These are phyloP conservation scores for Aegotheles bennettii DNA, from an alignment of 2,113 vertebrate genomes.

Conservation along the genomic window DNA sequence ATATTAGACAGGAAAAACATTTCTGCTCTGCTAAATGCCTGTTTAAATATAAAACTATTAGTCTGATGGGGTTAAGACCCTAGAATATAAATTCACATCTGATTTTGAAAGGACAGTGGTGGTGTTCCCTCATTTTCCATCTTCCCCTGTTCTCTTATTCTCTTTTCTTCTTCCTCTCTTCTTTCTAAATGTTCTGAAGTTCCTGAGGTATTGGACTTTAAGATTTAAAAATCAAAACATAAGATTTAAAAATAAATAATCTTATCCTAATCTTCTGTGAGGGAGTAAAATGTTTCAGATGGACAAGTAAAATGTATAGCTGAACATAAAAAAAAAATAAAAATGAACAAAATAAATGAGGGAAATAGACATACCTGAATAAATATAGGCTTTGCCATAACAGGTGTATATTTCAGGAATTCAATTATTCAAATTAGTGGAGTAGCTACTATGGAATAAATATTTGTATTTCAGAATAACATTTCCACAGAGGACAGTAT, in stretches of 20 bases:
- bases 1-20: not conserved
- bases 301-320: not conserved
- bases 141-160: not conserved
- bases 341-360: not conserved
- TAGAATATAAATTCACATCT: not conserved
- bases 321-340: not conserved
- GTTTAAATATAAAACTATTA: slow-evolving; percentile 32
- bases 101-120: not conserved
- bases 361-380: not conserved
- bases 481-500: not conserved
- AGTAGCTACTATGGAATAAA: not conserved
- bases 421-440: not conserved
- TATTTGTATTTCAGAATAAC: not conserved
- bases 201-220: not conserved
- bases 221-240: not conserved
- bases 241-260: not conserved
- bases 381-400: not conserved
- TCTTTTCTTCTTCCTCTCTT: not conserved
- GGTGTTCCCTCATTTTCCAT: not conserved
- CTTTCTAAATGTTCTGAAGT: not conserved
- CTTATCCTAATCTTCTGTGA: not conserved
- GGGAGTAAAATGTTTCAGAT: not conserved
- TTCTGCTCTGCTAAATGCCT: slow-evolving; percentile 35
- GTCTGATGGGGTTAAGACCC: slow-evolving; percentile 6
- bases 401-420: not conserved